Conservation (phyloP, 2,888 invertebrate genomes). For the Pheosia gnoma region DNA sequence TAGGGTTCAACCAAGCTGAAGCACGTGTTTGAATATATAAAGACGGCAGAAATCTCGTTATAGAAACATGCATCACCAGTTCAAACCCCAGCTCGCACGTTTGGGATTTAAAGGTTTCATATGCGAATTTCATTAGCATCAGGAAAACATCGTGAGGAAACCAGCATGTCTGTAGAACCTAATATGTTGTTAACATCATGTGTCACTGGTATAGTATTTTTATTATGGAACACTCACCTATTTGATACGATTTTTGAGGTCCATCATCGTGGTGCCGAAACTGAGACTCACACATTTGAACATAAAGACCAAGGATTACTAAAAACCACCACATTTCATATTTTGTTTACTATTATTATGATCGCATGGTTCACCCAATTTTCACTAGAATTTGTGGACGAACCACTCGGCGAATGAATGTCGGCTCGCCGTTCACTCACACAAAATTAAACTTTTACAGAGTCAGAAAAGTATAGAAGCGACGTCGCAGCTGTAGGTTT, state of each 20-base stretch:
- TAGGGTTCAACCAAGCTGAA: no score
- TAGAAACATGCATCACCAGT: no score
- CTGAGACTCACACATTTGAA: slow-evolving; percentile 48
- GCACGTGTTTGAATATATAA: no score
- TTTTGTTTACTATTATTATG: background rate
- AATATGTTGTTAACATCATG: no score
- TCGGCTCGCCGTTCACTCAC: slow-evolving; percentile 48
- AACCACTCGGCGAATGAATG: slow-evolving; percentile 41
- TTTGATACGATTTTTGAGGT: slow-evolving; percentile 55
- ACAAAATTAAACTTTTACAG: slow-evolving; percentile 46
- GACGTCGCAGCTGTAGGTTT: slow-evolving; percentile 19
- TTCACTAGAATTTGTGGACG: slow-evolving; percentile 33
- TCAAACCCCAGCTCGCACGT: no score
- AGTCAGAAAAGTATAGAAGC: slow-evolving; percentile 36
- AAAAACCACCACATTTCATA: slow-evolving; percentile 42
- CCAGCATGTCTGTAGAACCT: no score
- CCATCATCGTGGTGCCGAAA: slow-evolving; percentile 43
- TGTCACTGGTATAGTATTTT: no score
- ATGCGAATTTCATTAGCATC: no score
- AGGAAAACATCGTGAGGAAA: no score
- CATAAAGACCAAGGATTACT: slow-evolving; percentile 38
- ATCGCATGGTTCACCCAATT: slow-evolving; percentile 12
- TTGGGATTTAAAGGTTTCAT: no score
- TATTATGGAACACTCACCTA: slow-evolving; percentile 52
- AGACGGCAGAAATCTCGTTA: no score